Evolutionary conservation across 2,113 vertebrate genomes (phyloP).

Genomic region (Leucopsar rothschildi): DNA sequence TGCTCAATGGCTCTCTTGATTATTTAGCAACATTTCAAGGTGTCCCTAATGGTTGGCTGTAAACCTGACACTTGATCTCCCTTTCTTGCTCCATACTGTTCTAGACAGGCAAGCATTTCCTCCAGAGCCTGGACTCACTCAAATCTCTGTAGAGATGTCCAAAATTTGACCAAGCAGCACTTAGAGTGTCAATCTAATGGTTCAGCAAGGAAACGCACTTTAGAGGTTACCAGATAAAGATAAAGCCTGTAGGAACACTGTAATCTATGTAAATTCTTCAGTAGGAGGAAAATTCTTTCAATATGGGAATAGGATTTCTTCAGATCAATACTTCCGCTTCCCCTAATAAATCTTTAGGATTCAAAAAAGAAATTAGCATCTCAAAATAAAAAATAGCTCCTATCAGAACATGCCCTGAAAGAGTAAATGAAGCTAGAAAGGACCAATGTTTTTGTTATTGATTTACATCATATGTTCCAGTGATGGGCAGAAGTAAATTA

Average conservation of each 20-base stretch:
- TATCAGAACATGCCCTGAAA: background rate
- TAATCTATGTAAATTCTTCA: background rate
- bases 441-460: background rate
- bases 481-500: background rate
- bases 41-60: background rate
- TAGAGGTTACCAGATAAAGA: background rate
- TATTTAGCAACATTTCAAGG: background rate
- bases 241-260: background rate
- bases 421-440: background rate
- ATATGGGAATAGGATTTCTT: background rate
- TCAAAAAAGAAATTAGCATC: background rate
- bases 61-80: background rate
- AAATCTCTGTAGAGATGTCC: background rate
- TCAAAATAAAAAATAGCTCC: background rate
- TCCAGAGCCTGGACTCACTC: background rate
- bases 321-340: background rate
- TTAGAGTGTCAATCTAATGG: background rate
- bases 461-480: background rate
- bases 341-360: background rate
- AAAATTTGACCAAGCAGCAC: background rate
- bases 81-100: background rate
- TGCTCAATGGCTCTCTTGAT: background rate
- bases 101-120: conserved; percentile 2
- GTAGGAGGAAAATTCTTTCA: background rate
- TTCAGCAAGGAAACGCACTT: background rate